Conservation (phyloP, 2,888 invertebrate species). For the Callyntrura guangdongensis region DNA sequence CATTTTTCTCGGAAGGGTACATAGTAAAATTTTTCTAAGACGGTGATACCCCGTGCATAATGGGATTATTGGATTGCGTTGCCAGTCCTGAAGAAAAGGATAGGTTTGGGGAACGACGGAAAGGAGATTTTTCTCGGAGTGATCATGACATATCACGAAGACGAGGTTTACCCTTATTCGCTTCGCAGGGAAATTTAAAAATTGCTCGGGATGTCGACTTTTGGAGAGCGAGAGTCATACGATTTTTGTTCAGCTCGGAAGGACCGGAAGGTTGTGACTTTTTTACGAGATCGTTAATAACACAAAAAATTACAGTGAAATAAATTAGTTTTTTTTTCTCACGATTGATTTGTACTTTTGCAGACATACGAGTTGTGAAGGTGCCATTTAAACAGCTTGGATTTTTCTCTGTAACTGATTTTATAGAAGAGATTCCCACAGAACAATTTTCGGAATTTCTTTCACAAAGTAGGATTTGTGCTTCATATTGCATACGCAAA, state of each 20-base stretch:
- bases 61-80: conserved; percentile 80
- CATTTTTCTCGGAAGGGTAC: background rate
- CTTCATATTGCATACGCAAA: too few species aligned
- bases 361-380: conserved; percentile 70
- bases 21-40: background rate
- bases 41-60: background rate
- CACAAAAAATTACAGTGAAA: conserved; percentile 3
- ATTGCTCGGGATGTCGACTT: conserved; percentile 69
- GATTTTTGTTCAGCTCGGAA: conserved; percentile 72
- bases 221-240: conserved; percentile 72
- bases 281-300: background rate
- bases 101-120: conserved; percentile 46
- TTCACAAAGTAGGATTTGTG: conserved; percentile 58
- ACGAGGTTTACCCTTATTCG: conserved; percentile 56
- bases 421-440: conserved; percentile 74
- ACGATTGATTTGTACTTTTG: background rate
- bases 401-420: conserved; percentile 72
- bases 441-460: conserved; percentile 59
- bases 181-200: conserved; percentile 77
- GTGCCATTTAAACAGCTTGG: conserved; percentile 75
- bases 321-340: conserved; percentile 10
- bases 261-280: conserved; percentile 76
- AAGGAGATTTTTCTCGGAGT: conserved; percentile 47
- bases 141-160: conserved; percentile 70
- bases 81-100: conserved; percentile 69